Percentiles rank a stretch among this genome's conserved stretches.
Evolutionary conservation across 2,888 invertebrate species (phyloP).

Genomic region (Epistrophe eligans): DNA sequence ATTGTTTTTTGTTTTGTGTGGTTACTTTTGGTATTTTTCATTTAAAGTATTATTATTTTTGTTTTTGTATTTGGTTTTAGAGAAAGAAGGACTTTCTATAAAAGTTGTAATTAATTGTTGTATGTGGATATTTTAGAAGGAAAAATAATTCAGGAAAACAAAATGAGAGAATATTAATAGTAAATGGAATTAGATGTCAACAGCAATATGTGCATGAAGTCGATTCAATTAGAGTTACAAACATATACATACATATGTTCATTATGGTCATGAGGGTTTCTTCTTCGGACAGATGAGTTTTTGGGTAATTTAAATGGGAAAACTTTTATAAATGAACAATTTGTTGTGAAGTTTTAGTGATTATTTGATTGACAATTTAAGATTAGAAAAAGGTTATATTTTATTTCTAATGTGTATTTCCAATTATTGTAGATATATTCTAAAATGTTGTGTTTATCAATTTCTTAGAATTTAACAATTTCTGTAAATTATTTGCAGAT

Average conservation of each 20-base stretch:
- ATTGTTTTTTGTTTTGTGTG: slow-evolving; percentile 25
- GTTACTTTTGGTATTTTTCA: slow-evolving; percentile 6
- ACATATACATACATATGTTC: no score
- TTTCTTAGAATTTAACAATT: no score
- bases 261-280: neutral
- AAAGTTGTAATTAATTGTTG: slow-evolving; percentile 24
- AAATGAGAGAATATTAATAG: neutral
- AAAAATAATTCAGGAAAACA: neutral
- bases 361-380: neutral
- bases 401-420: no score
- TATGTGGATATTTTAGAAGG: neutral
- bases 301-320: neutral
- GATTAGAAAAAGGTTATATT: no score
- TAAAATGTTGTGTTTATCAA: no score
- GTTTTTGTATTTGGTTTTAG: neutral
- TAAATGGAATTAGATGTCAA: slow-evolving; percentile 1
- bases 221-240: neutral
- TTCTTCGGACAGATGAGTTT: neutral
- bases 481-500: no score
- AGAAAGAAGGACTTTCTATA: neutral
- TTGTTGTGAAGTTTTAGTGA: neutral
- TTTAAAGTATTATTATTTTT: neutral
- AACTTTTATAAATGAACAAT: neutral
- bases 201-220: neutral
- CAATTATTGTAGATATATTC: no score